A percentile compares a stretch with the other conserved stretches of the same genome.
These are phyloP conservation scores for Cynoglossus semilaevis DNA, from an alignment of 2,113 vertebrate species.

Conservation along the genomic window DNA sequence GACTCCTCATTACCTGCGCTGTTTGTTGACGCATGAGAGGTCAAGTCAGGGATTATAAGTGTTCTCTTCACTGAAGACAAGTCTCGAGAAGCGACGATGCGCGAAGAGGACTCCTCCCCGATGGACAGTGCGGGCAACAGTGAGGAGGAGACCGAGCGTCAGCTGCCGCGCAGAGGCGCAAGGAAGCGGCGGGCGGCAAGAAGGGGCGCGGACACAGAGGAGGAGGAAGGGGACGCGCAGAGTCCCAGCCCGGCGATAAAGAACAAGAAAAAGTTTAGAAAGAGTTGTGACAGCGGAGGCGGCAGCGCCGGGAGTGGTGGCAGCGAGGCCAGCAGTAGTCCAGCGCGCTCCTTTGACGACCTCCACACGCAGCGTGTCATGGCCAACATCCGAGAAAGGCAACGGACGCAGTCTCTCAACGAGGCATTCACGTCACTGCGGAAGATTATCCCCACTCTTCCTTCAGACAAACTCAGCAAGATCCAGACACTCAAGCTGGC, in stretches of 20 bases:
- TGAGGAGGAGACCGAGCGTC: slow-evolving; percentile 90
- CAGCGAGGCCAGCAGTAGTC: slow-evolving; percentile 84
- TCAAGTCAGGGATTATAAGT: slow-evolving; percentile 15
- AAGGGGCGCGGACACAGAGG: slow-evolving; percentile 76
- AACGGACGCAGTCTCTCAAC: slow-evolving; percentile 96
- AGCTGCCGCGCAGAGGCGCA: slow-evolving; percentile 79
- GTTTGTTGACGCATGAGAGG: slow-evolving; percentile 48
- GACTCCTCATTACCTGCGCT: slow-evolving; percentile 15
- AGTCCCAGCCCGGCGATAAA: slow-evolving; percentile 76
- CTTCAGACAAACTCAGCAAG: slow-evolving; percentile 98
- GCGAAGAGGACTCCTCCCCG: slow-evolving; percentile 91
- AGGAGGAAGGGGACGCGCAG: slow-evolving; percentile 78
- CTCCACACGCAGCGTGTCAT: slow-evolving; percentile 94
- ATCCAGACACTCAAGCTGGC: slow-evolving; percentile 98
- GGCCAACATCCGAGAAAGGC: slow-evolving; percentile 96
- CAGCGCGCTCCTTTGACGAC: slow-evolving; percentile 90
- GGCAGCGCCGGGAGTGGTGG: slow-evolving; percentile 80
- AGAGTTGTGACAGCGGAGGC: slow-evolving; percentile 83
- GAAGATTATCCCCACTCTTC: slow-evolving; percentile 97
- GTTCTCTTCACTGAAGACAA: slow-evolving; percentile 20
- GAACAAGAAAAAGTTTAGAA: slow-evolving; percentile 87
- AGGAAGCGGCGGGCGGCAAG: slow-evolving; percentile 85
- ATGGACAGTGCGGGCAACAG: slow-evolving; percentile 95
- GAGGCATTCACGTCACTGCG: slow-evolving; percentile 94
- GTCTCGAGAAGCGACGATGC: slow-evolving; percentile 81